Percentiles rank a stretch among this genome's conserved stretches.
phyloP scores from a whole-genome alignment of 2,113 vertebrate species.

The Leiothrix lutea region DNA sequence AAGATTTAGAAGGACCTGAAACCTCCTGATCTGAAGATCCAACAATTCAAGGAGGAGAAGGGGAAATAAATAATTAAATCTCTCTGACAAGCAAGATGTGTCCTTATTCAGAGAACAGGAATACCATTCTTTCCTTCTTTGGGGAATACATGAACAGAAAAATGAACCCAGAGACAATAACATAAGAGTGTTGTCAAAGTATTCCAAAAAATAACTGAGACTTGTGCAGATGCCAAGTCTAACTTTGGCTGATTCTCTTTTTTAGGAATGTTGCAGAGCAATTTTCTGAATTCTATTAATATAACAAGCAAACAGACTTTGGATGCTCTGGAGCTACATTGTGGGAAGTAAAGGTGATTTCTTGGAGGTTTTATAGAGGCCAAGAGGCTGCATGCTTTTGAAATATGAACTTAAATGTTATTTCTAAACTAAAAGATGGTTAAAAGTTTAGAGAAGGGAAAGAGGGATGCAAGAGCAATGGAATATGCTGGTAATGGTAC shows the following conservation, averaged over 20 bases:
- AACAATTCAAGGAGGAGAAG: not conserved
- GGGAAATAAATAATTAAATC: conserved; percentile 22
- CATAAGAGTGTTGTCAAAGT: conserved; percentile 54
- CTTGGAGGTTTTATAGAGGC: not conserved
- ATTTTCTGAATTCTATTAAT: conserved; percentile 61
- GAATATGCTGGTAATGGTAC: not conserved
- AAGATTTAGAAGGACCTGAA: not conserved
- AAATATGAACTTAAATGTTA: not conserved
- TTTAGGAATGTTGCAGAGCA: conserved; percentile 47
- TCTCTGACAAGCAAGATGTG: conserved; percentile 9
- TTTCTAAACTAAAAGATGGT: not conserved
- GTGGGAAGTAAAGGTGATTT: conserved; percentile 27
- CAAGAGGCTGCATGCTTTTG: not conserved
- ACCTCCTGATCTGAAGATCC: not conserved
- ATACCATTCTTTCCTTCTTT: conserved; percentile 66
- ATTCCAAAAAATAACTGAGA: conserved; percentile 56
- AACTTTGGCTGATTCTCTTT: conserved; percentile 45
- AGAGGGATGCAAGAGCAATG: not conserved
- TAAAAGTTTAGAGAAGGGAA: not conserved
- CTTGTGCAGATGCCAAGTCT: conserved; percentile 53
- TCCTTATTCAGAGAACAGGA: conserved; percentile 57
- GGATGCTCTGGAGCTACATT: not conserved
- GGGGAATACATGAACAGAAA: conserved; percentile 46
- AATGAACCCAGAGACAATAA: conserved; percentile 53
- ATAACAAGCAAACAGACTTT: not conserved